phyloP scores from a whole-genome alignment of 2,113 vertebrate genomes.

The Melierax canorus region DNA sequence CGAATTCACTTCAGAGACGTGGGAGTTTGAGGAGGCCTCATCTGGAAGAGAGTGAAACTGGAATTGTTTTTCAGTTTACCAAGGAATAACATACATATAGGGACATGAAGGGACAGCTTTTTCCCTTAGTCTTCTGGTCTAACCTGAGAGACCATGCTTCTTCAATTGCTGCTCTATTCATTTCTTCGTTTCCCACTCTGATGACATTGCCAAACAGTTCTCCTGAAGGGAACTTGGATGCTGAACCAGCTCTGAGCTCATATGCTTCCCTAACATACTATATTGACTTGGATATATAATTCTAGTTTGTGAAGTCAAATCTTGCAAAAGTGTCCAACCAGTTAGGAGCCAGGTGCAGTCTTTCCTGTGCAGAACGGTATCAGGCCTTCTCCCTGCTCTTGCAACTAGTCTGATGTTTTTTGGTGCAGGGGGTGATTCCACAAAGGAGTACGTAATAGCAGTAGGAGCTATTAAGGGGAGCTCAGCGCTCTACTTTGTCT shows the following conservation, averaged over 20 bases:
- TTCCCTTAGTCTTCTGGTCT: not conserved
- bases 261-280: not conserved
- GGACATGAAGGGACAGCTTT: not conserved
- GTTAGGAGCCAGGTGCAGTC: not conserved
- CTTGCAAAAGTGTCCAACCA: not conserved
- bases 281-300: not conserved
- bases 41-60: not conserved
- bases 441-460: not conserved
- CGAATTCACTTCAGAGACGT: not conserved
- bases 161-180: not conserved
- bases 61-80: not conserved
- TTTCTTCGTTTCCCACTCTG: not conserved
- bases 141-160: not conserved
- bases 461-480: not conserved
- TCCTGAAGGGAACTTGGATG: not conserved
- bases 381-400: not conserved
- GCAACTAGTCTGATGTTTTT: not conserved
- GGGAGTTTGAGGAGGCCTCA: not conserved
- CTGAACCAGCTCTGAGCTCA: not conserved
- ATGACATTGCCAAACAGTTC: not conserved
- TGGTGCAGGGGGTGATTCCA: not conserved
- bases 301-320: not conserved
- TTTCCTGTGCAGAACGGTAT: not conserved
- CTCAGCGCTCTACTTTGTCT: not conserved
- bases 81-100: not conserved